Evolutionary conservation across 2,113 vertebrate species (phyloP).

Genomic region (Oceanites oceanicus): DNA sequence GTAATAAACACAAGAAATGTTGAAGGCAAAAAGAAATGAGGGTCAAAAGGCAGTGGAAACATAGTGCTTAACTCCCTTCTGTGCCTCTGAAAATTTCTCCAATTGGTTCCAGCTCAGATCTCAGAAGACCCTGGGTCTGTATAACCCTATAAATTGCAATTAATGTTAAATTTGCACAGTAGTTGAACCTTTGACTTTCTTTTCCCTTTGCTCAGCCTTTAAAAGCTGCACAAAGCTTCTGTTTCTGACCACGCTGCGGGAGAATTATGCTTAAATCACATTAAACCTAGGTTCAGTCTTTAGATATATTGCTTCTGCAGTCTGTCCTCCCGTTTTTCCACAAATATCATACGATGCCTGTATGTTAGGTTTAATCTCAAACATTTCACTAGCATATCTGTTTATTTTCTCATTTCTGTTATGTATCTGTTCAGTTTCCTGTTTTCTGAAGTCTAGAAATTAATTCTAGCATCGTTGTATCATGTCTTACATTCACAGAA

Average conservation of each 20-base stretch:
- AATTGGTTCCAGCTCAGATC: not conserved
- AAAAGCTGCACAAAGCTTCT: not conserved
- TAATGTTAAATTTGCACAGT: not conserved
- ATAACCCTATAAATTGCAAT: not conserved
- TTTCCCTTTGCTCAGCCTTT: not conserved
- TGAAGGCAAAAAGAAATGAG: not conserved
- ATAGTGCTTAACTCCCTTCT: not conserved
- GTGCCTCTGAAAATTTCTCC: not conserved
- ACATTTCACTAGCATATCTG: not conserved
- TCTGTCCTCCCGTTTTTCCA: not conserved
- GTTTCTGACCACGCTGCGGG: not conserved
- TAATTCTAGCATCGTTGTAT: slow-evolving; percentile 43
- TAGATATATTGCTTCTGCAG: not conserved
- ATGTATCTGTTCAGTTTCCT: slow-evolving; percentile 24
- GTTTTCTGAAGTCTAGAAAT: slow-evolving; percentile 2
- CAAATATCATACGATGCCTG: not conserved
- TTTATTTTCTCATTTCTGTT: slow-evolving; percentile 22
- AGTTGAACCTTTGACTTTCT: not conserved
- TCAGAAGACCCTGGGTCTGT: not conserved
- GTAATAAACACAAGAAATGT: not conserved
- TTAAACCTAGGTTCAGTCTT: not conserved
- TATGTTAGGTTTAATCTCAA: not conserved
- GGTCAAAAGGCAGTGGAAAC: not conserved
- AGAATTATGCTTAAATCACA: not conserved
- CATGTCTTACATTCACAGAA: not conserved